A percentile compares a stretch with the other conserved stretches of the same genome.
phyloP scores from a whole-genome alignment of 2,113 vertebrate genomes.

The Apodemus sylvaticus region DNA sequence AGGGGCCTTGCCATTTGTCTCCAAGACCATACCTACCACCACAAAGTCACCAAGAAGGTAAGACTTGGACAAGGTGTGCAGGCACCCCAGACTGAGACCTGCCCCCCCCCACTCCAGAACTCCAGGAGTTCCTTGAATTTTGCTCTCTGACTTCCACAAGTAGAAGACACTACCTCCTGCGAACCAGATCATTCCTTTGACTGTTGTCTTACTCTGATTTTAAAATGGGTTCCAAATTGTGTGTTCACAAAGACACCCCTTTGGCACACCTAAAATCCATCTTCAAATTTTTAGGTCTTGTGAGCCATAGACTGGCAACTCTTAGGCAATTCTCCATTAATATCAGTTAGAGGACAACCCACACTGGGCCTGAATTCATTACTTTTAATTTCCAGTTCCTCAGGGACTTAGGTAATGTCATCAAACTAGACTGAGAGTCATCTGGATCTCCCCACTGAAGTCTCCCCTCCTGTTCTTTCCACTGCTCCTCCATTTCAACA shows the following conservation, averaged over 20 bases:
- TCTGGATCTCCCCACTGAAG: neutral
- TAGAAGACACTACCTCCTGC: neutral
- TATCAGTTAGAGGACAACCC: neutral
- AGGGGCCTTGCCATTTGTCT: neutral
- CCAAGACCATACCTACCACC: neutral
- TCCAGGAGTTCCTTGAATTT: neutral
- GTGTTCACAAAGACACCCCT: neutral
- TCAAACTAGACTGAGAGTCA: neutral
- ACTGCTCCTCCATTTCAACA: neutral
- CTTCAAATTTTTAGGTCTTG: neutral
- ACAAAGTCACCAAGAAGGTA: neutral
- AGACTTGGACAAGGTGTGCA: neutral
- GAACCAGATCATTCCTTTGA: neutral
- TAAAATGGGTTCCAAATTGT: neutral
- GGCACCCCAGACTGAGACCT: neutral
- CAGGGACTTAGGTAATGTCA: neutral
- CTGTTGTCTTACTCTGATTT: neutral
- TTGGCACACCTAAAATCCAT: neutral
- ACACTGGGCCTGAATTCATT: neutral
- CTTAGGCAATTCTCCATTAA: neutral
- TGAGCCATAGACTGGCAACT: neutral
- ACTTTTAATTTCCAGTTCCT: neutral
- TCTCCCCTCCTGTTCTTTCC: neutral
- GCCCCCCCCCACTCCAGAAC: neutral
- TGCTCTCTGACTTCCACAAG: neutral